These are phyloP conservation scores for Drosophila pseudotalamancana DNA, from an alignment of 2,888 invertebrate genomes.

Conservation along the genomic window DNA sequence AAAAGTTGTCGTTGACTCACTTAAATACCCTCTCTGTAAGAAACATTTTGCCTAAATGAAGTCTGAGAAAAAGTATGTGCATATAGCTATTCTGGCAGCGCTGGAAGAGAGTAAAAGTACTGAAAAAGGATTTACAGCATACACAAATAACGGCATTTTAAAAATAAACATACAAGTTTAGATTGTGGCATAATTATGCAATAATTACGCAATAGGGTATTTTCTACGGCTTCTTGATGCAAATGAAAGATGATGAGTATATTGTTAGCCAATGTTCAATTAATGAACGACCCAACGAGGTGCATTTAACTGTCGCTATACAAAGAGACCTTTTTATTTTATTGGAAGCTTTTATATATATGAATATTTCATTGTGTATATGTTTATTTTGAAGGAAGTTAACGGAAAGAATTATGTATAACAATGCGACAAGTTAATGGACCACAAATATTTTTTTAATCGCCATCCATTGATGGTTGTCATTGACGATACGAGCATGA, in stretches of 20 bases:
- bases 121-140: no score
- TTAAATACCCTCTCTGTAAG: slow-evolving; percentile 17
- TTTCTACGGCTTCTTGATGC: not conserved
- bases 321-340: slow-evolving; percentile 10
- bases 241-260: slow-evolving; percentile 34
- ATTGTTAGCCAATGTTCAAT: slow-evolving; percentile 52
- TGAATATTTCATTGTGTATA: not conserved
- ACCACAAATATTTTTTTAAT: slow-evolving; percentile 59
- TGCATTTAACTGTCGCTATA: slow-evolving; percentile 7
- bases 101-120: no score
- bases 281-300: slow-evolving; percentile 48
- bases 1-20: slow-evolving; percentile 36
- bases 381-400: slow-evolving; percentile 12
- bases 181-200: no score
- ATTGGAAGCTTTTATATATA: slow-evolving; percentile 13
- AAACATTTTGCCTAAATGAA: no score
- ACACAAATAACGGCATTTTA: no score
- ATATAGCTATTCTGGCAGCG: no score
- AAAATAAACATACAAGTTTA: no score
- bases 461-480: slow-evolving; percentile 27
- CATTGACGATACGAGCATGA: slow-evolving; percentile 31
- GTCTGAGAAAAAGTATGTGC: no score
- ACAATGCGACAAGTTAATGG: slow-evolving; percentile 50
- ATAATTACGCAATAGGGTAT: no score
- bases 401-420: slow-evolving; percentile 30